Evolutionary conservation across 2,888 invertebrate species (phyloP), one percentile per base, ranked within the genome.

Genomic region (Minunthozetes semirufus): DNA sequence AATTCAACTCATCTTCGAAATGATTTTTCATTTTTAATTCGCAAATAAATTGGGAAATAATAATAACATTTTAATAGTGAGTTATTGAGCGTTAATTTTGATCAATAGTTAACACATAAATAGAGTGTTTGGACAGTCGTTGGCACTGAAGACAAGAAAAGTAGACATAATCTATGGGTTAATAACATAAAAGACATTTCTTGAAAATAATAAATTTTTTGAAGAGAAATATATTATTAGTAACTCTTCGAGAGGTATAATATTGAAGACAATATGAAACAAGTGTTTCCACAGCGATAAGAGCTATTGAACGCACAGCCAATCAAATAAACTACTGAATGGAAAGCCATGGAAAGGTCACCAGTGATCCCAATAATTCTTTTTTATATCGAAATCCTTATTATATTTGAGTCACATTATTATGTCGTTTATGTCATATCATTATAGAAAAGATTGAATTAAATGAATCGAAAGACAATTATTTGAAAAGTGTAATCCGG

Each of bases 221-320:
- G 29, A 29, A 61, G 29, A 63, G 29, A 29, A 11, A 22, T 13
- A 29, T 33, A 63, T 33, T 27, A 63, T 63, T 63, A 63, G 4
- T 33, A 63, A 63, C 29, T 63, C 61, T 63, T 63, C 17, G 33
- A 33, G 33, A 6, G 33, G 61, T 63, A 33, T 63, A 63, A 29
- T 13, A 63, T 33, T 63, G 22, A 68, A 46, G 15, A 68, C 25
- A 46, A 46, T 68, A 68, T 42, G 22, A 68, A 63, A 68, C 68
- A 68, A 68, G 68, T 68, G 68, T 68, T 68, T 42, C 42, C n/a
- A 68, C 42, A 33, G 68, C 22, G 68, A 68, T 68, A 68, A 68
- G 68, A 68, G 38, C 19, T 66, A 66, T 15, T 66, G 66, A 66
- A 66, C 33, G 66, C 33, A 53, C 13, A 38, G 33, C 42, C 68